A percentile compares a stretch with the other conserved stretches of the same genome.
Conservation (phyloP, 2,888 invertebrate species). For the Neocrepidodera transversa region DNA sequence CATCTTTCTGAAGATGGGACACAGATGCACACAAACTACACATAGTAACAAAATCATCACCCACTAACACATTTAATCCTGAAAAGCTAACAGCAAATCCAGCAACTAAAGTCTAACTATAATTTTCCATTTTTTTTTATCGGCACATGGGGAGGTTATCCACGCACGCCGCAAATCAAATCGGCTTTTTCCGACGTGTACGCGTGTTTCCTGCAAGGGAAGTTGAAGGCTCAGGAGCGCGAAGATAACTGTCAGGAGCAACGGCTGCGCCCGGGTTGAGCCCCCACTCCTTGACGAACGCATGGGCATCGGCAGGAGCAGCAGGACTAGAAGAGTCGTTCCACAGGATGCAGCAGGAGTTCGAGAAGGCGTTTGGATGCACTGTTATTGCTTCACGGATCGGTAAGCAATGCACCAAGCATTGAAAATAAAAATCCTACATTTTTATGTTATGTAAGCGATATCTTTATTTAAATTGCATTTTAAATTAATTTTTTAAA, state of each 20-base stretch:
- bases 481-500: too few species aligned
- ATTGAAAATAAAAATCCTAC: too few species aligned
- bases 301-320: slow-evolving; percentile 43
- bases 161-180: slow-evolving; percentile 19
- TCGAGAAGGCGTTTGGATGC: slow-evolving; percentile 28
- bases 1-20: slow-evolving; percentile 8
- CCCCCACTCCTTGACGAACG: slow-evolving; percentile 57
- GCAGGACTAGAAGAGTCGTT: slow-evolving; percentile 17
- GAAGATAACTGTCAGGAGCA: slow-evolving; percentile 55
- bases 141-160: slow-evolving; percentile 27
- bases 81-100: neutral
- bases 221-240: slow-evolving; percentile 49
- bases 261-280: slow-evolving; percentile 60
- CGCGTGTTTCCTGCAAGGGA: slow-evolving; percentile 26
- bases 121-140: slow-evolving; percentile 2
- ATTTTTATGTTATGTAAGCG: too few species aligned
- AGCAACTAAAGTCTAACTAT: neutral
- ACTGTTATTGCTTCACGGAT: slow-evolving; percentile 34
- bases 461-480: too few species aligned
- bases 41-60: slow-evolving; percentile 31
- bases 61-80: slow-evolving; percentile 32
- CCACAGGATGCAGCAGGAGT: slow-evolving; percentile 41
- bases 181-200: slow-evolving; percentile 27
- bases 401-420: too few species aligned
- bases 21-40: slow-evolving; percentile 34